A percentile compares a stretch with the other conserved stretches of the same genome.
These are phyloP conservation scores for Ochropleura plecta DNA, from an alignment of 2,888 invertebrate genomes.

Conservation along the genomic window DNA sequence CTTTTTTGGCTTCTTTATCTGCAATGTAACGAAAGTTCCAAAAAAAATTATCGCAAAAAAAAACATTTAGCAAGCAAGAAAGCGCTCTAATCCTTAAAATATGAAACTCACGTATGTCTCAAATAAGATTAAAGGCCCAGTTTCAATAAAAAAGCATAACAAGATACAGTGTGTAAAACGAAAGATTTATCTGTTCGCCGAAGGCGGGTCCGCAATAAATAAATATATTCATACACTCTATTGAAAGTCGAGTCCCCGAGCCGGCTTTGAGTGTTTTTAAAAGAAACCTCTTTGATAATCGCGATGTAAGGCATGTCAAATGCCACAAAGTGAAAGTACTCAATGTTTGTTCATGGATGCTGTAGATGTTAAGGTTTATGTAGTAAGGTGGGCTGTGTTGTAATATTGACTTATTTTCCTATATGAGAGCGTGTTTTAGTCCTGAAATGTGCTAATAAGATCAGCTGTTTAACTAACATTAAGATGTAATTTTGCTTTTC, in stretches of 20 bases:
- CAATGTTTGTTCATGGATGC: slow-evolving; percentile 40
- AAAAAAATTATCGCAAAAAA: background rate
- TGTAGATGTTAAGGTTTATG: slow-evolving; percentile 27
- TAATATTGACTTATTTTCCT: slow-evolving; percentile 29
- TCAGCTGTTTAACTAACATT: background rate
- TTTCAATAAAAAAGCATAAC: slow-evolving; percentile 83
- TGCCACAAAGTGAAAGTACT: slow-evolving; percentile 69
- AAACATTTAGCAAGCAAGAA: background rate
- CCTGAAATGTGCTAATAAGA: slow-evolving; percentile 7
- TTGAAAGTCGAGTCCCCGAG: slow-evolving; percentile 81
- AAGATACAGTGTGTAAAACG: slow-evolving; percentile 81
- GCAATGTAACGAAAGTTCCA: background rate
- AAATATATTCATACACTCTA: slow-evolving; percentile 85
- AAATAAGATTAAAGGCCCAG: slow-evolving; percentile 74
- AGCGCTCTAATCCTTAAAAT: slow-evolving; percentile 9
- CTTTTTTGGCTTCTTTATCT: too few relatives aligned
- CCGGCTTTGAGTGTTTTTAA: slow-evolving; percentile 81
- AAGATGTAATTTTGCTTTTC: background rate
- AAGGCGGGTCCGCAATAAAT: slow-evolving; percentile 74
- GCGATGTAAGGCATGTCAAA: slow-evolving; percentile 69
- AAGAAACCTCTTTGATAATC: slow-evolving; percentile 80
- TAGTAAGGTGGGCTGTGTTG: slow-evolving; percentile 1
- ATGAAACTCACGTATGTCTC: slow-evolving; percentile 56
- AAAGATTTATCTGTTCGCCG: slow-evolving; percentile 82
- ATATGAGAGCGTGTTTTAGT: background rate